Conservation (phyloP, 2,888 invertebrate species). For the Idaea aversata region DNA sequence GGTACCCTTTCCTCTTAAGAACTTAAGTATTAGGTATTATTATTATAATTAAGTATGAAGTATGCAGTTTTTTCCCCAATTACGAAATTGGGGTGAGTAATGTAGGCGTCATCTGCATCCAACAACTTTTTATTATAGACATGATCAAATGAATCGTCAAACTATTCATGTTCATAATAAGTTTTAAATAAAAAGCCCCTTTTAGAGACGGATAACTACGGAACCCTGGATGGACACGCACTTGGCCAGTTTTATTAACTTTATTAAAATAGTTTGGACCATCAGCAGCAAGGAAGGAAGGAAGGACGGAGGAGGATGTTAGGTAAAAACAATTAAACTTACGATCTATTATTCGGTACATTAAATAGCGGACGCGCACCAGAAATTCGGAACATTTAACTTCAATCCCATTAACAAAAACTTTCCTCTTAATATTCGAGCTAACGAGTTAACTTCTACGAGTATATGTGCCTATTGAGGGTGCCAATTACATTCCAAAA, state of each 20-base stretch:
- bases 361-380: constrained; percentile 14
- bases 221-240: no score
- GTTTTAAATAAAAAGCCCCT: no score
- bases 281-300: no score
- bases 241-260: no score
- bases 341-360: constrained; percentile 13
- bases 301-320: no score
- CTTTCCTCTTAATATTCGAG: constrained; percentile 67
- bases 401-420: constrained; percentile 61
- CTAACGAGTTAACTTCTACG: constrained; percentile 68
- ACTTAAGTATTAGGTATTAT: no score
- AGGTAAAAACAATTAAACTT: constrained; percentile 3
- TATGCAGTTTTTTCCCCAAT: neutral
- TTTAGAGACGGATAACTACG: no score
- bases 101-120: neutral
- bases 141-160: no score
- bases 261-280: no score
- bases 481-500: constrained; percentile 43
- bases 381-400: constrained; percentile 51
- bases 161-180: no score
- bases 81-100: neutral
- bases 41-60: no score
- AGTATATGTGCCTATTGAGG: constrained; percentile 46
- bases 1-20: no score
- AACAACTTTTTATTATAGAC: neutral